Percentiles rank a stretch among this genome's conserved stretches.
Conservation (phyloP, 2,113 vertebrate species). For the Toxotes chatareus region DNA sequence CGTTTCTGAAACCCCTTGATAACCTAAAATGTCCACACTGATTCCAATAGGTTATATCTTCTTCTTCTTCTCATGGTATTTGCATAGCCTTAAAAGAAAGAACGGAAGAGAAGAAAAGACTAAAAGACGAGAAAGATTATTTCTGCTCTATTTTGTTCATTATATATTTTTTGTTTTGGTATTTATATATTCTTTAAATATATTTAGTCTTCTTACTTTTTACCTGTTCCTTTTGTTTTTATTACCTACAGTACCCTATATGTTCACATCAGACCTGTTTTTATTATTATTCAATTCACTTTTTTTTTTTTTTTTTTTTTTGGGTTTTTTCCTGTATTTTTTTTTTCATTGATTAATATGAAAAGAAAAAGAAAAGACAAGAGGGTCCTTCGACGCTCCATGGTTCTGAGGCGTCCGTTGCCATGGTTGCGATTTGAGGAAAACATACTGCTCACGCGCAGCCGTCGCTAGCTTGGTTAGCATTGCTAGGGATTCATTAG, state of each 20-base stretch:
- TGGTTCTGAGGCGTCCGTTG: constrained; percentile 26
- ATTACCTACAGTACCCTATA: too few relatives aligned
- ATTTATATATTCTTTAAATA: too few relatives aligned
- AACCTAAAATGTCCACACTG: too few relatives aligned
- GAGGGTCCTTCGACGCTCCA: rapidly evolving
- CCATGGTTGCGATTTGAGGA: constrained; percentile 48
- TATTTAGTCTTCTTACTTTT: too few relatives aligned
- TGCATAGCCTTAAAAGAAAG: neutral
- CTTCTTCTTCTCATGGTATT: too few relatives aligned
- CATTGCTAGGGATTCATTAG: neutral
- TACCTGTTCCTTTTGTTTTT: too few relatives aligned
- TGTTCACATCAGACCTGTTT: too few relatives aligned
- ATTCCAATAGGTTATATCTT: neutral
- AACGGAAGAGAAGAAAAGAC: neutral
- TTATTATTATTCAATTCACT: too few relatives aligned
- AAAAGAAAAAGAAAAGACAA: neutral
- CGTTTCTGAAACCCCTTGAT: neutral
- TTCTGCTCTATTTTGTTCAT: too few relatives aligned
- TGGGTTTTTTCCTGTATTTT: neutral
- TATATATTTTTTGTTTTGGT: too few relatives aligned
- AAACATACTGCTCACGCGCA: too few relatives aligned
- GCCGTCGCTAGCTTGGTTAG: neutral
- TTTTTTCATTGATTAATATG: neutral
- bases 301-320: neutral
- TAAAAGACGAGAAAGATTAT: too few relatives aligned